Evolutionary conservation across 2,113 vertebrate genomes (phyloP), one percentile per base, ranked within the genome.

Genomic region (Callospermophilus lateralis): DNA sequence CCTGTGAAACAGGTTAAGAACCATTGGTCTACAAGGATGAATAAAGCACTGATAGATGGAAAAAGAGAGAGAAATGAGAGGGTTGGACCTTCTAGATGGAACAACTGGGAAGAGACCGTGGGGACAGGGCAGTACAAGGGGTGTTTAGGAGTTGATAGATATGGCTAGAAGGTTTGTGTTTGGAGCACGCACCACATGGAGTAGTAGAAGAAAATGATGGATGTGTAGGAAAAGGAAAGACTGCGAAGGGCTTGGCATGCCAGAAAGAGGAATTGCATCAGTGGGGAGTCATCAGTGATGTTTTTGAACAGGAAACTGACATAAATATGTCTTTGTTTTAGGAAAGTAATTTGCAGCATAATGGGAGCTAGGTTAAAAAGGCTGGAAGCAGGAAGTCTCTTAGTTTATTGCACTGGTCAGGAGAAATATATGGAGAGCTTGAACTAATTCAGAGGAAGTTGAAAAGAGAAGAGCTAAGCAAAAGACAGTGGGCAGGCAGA

Each of bases 301-400:
- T 89, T 55, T 97, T 65, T 45, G 34, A 95, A 39, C 84, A 93
- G 58, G 61, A 76, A 87, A 81, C 67, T 63, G 78, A 89, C n/a
- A 37, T 51, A 90, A 93, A 90, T 88, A 89, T 58, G 89, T 72
- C 11, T 28, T 89, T 89, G 81, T 91, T 97, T 97, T 91, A 96
- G 76, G 93, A 87, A 80, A 70, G 74, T 96, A 89, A 84, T 97
- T 94, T 94, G 28, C 53, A 94, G 68, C 55, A 20, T 81, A 92
- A 73, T 58, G 20, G 93, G 84, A 89, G 20, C 34, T 87, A 83
- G 55, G 37, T 83, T 84, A 76, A 78, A 96, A 94, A 90, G 37
- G 6, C 42, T 76, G 19, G 39, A 92, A 83, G 58, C 51, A 93
- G 72, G 78, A 86, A 91, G 74, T 10, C 91, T 89, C 92, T 89